These are phyloP conservation scores for Steinernema carpocapsae DNA, from an alignment of 2,888 invertebrate genomes.

Conservation along the genomic window DNA sequence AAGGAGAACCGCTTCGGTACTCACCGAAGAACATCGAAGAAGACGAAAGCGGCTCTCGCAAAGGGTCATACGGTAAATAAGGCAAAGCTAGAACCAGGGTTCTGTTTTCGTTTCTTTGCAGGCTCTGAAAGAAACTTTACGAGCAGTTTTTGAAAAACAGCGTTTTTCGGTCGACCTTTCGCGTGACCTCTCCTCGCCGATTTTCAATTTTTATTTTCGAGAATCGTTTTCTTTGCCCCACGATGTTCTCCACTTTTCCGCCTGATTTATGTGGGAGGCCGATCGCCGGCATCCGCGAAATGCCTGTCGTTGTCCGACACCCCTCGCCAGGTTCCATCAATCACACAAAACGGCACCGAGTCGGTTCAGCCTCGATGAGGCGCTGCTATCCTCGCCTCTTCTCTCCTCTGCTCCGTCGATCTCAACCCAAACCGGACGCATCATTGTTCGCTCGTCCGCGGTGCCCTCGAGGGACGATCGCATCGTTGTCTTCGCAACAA, in stretches of 20 bases:
- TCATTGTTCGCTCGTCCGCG: neutral
- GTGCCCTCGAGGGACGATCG: neutral
- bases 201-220: conserved; percentile 2
- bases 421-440: conserved; percentile 25
- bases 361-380: no score
- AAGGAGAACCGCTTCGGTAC: no score
- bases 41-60: no score
- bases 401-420: neutral
- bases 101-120: no score
- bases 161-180: neutral
- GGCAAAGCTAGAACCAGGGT: no score
- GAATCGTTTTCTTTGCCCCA: no score
- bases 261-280: conserved; percentile 31
- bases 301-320: neutral
- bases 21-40: no score
- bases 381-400: no score
- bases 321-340: neutral
- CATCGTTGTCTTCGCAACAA: conserved; percentile 9
- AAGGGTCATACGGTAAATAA: no score
- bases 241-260: no score
- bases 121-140: no score
- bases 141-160: no score
- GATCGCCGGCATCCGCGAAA: neutral
- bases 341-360: conserved; percentile 18
- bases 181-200: neutral